These are phyloP conservation scores for Papilio machaon DNA, from an alignment of 1,140 invertebrate genomes.

Conservation along the genomic window DNA sequence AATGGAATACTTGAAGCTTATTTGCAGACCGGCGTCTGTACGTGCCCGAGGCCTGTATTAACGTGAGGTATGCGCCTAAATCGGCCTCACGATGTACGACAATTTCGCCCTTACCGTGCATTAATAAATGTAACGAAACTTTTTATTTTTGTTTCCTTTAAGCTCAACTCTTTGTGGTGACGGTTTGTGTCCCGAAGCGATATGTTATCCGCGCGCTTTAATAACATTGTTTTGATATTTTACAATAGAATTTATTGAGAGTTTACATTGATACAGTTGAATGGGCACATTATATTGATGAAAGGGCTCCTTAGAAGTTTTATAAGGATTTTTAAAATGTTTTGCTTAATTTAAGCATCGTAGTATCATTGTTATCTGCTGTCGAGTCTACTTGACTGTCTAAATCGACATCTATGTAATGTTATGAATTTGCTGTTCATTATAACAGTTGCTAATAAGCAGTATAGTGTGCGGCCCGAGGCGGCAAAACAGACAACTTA, in stretches of 20 bases:
- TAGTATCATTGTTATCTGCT: background rate
- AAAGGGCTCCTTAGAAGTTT: background rate
- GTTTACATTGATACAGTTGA: slow-evolving; percentile 23
- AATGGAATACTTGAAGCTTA: slow-evolving; percentile 78
- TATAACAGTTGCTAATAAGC: slow-evolving; percentile 51
- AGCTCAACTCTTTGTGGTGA: slow-evolving; percentile 24
- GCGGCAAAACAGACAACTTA: slow-evolving; percentile 62
- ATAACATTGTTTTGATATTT: slow-evolving; percentile 36
- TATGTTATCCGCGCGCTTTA: slow-evolving; percentile 25
- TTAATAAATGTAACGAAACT: slow-evolving; percentile 54
- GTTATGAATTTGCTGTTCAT: slow-evolving; percentile 40
- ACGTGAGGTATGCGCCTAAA: slow-evolving; percentile 66
- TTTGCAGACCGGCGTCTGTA: slow-evolving; percentile 72
- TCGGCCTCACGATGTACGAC: slow-evolving; percentile 61
- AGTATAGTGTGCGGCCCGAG: slow-evolving; percentile 43
- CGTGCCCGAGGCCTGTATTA: slow-evolving; percentile 69
- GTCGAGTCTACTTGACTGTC: background rate
- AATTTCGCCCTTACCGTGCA: slow-evolving; percentile 50
- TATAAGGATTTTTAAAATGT: background rate
- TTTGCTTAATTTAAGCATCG: background rate
- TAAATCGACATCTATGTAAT: background rate
- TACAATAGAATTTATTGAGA: slow-evolving; percentile 12
- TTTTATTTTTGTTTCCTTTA: slow-evolving; percentile 35
- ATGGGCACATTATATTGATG: background rate
- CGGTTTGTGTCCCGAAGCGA: slow-evolving; percentile 21